Percentiles rank a stretch among this genome's conserved stretches.
These are phyloP conservation scores for Serrognathus titanus DNA, from an alignment of 2,888 invertebrate genomes.

Conservation along the genomic window DNA sequence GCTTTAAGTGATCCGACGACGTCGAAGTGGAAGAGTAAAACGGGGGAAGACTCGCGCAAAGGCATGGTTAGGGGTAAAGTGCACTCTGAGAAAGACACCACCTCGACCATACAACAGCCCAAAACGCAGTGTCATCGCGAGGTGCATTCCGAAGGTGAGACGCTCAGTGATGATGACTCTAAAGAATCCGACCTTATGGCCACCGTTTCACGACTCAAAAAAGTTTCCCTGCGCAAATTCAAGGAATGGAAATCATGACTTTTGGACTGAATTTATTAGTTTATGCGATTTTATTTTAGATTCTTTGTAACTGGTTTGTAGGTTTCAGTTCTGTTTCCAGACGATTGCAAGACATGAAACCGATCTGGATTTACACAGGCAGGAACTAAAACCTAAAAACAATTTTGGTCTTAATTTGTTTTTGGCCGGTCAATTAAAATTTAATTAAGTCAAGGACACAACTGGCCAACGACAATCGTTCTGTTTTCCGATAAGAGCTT, in stretches of 20 bases:
- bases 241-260: slow-evolving; percentile 78
- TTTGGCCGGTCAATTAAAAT: too few relatives aligned
- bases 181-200: slow-evolving; percentile 67
- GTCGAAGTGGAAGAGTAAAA: slow-evolving; percentile 43
- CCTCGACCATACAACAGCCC: slow-evolving; percentile 33
- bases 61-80: slow-evolving; percentile 56
- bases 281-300: too few relatives aligned
- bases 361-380: too few relatives aligned
- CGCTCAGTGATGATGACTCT: slow-evolving; percentile 60
- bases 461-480: too few relatives aligned
- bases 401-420: too few relatives aligned
- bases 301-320: too few relatives aligned
- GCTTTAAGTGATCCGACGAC: slow-evolving; percentile 63
- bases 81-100: slow-evolving; percentile 58
- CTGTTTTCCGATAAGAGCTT: too few relatives aligned
- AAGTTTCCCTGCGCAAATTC: slow-evolving; percentile 73
- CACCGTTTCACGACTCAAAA: slow-evolving; percentile 73
- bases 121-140: slow-evolving; percentile 54
- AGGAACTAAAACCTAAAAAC: too few relatives aligned
- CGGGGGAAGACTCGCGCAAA: slow-evolving; percentile 44
- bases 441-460: too few relatives aligned
- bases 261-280: slow-evolving; percentile 30
- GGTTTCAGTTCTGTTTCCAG: too few relatives aligned
- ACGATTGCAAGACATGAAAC: too few relatives aligned
- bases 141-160: slow-evolving; percentile 72